Evolutionary conservation across 2,113 vertebrate species (phyloP).

Genomic region (Dipodomys ordii): DNA sequence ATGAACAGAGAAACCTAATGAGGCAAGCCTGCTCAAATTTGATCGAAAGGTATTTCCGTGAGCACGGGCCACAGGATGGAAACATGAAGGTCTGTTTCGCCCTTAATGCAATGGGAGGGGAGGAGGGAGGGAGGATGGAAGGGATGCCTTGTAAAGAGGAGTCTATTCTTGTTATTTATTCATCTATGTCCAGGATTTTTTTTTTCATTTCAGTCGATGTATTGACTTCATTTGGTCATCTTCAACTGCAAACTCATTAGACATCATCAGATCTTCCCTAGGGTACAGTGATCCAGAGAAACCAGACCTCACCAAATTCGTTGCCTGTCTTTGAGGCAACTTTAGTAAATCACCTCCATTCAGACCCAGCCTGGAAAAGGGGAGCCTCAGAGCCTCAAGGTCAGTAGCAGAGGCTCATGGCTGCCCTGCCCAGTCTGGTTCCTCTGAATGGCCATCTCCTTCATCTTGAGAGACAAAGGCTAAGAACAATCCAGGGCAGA

Average conservation of each 20-base stretch:
- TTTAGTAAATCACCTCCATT: not conserved
- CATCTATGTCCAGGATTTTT: not conserved
- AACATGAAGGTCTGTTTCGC: not conserved
- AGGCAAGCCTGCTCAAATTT: slow-evolving; percentile 17
- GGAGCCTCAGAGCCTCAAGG: not conserved
- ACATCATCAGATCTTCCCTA: not conserved
- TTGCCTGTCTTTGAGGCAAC: not conserved
- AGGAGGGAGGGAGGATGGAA: not conserved
- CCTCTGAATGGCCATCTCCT: not conserved
- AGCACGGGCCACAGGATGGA: not conserved
- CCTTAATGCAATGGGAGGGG: not conserved
- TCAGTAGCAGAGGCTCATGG: not conserved
- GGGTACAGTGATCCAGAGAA: not conserved
- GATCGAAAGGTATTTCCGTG: slow-evolving; percentile 9
- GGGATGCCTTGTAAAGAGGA: not conserved
- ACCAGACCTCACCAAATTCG: not conserved
- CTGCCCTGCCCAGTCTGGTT: not conserved
- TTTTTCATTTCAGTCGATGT: not conserved
- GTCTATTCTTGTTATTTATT: not conserved
- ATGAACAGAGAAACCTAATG: slow-evolving; percentile 54
- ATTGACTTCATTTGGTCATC: not conserved
- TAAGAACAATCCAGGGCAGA: not conserved
- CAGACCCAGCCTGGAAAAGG: not conserved
- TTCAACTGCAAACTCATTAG: not conserved
- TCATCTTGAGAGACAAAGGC: not conserved